Evolutionary conservation across 2,888 invertebrate species (phyloP).

Genomic region (Tenthredo mesomela): DNA sequence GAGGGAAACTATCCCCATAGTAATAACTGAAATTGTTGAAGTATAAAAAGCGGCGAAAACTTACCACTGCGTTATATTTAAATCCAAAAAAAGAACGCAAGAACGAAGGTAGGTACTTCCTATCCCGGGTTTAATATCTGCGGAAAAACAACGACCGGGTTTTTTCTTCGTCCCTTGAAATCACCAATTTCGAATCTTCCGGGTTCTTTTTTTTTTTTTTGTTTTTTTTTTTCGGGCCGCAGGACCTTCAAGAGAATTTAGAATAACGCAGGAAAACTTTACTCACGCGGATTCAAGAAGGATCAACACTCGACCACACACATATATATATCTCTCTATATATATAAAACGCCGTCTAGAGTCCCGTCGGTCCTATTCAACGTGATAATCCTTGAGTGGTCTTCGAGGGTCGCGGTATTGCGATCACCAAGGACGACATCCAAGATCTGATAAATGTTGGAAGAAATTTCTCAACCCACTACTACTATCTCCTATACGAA

Average conservation of each 20-base stretch:
- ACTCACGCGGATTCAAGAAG: background rate
- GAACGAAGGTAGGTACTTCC: background rate
- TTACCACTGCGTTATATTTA: conserved; percentile 10
- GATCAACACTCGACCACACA: conserved; percentile 29
- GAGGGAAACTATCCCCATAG: background rate
- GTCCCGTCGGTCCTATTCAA: conserved; percentile 19
- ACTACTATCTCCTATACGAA: background rate
- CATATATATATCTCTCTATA: background rate
- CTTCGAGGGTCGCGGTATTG: conserved; percentile 24
- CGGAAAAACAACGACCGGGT: background rate
- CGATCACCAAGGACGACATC: conserved; percentile 20
- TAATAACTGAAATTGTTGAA: background rate
- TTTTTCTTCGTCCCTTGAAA: background rate
- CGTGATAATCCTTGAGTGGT: conserved; percentile 1
- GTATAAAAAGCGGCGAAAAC: background rate
- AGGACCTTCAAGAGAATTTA: background rate
- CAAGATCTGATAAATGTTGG: background rate
- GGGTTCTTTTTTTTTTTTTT: too few relatives aligned
- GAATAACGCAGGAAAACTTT: background rate
- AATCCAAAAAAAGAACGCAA: conserved; percentile 7
- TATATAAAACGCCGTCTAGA: background rate
- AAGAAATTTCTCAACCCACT: background rate
- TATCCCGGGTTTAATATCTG: background rate
- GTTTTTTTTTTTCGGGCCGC: background rate
- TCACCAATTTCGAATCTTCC: conserved; percentile 19